Base-by-base conservation (phyloP, 2,113 vertebrate genomes). In the Maccullochella peelii region DNA sequence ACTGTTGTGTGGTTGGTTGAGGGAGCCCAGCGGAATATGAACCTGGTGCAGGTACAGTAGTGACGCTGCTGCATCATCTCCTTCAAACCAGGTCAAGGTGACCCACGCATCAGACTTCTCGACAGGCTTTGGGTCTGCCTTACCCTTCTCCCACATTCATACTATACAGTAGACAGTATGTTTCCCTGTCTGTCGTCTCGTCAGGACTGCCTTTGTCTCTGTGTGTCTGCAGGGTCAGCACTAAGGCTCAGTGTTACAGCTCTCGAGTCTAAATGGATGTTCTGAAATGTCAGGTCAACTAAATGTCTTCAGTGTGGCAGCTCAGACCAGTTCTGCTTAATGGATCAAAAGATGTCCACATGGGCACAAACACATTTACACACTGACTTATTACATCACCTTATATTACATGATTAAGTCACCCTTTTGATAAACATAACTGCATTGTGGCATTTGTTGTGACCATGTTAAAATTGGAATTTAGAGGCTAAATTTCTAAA, bases 21-120 rank as follows among this genome's bases (percentile, higher is more conserved):
- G 77, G 66, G 67, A 82, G 76, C 42, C 54, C 62, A 63, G 77
- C 78, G 70, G 77, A 80, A 86, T 72, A 87, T 76, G 62, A 87
- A 91, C 83, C 86, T 87, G 75, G 81, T 90, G 77, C 79, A 89
- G 76, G 80, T 85, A 75, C 67, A 82, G 50, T 80, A 50, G 77
- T 75, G 66, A 69, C 44, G 66, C 59, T 88, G 88, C 79, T 87
- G 82, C 87, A 73, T 82, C 88, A 73, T 80, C 63, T 83, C 54
- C 65, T 78, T 49, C 65, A 86, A 95, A 93, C 78, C 89, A 91
- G 92, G 93, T 93, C 93, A 95, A 95, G 93, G 93, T 94, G 86
- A 95, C 90, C 84, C 75, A 73, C 2, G 18, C 52, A 57, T 80
- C 30, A 80, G 52, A 77, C 68, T 63, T 61, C 33, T 75, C 68